Evolutionary conservation across 2,888 invertebrate species (phyloP).

Genomic region (Lamellibrachia columna): DNA sequence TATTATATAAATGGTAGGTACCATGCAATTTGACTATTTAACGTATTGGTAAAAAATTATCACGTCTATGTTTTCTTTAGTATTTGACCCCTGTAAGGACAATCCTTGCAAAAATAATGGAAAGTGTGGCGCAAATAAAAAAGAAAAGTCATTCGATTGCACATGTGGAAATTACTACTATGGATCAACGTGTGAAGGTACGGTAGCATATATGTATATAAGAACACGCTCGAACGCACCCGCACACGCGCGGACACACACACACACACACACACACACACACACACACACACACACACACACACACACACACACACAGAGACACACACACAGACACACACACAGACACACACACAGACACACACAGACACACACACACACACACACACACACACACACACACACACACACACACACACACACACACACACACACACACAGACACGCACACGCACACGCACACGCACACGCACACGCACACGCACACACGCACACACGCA

Average conservation of each 20-base stretch:
- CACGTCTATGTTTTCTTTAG: not conserved
- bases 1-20: not conserved
- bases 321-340: too few species aligned
- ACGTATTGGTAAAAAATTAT: not conserved
- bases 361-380: too few species aligned
- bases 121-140: not conserved
- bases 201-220: not conserved
- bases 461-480: too few species aligned
- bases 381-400: too few species aligned
- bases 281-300: not conserved
- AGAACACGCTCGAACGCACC: not conserved
- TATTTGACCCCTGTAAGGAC: not conserved
- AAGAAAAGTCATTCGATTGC: not conserved
- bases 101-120: not conserved
- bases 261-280: not conserved
- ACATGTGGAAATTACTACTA: not conserved
- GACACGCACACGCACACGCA: too few species aligned
- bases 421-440: too few species aligned
- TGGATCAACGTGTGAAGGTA: not conserved
- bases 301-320: not conserved
- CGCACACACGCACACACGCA: too few species aligned
- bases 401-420: too few species aligned
- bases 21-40: not conserved
- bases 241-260: not conserved
- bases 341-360: too few species aligned